phyloP scores from a whole-genome alignment of 2,797 vertebrate species.

The Anomalospiza imberbis region DNA sequence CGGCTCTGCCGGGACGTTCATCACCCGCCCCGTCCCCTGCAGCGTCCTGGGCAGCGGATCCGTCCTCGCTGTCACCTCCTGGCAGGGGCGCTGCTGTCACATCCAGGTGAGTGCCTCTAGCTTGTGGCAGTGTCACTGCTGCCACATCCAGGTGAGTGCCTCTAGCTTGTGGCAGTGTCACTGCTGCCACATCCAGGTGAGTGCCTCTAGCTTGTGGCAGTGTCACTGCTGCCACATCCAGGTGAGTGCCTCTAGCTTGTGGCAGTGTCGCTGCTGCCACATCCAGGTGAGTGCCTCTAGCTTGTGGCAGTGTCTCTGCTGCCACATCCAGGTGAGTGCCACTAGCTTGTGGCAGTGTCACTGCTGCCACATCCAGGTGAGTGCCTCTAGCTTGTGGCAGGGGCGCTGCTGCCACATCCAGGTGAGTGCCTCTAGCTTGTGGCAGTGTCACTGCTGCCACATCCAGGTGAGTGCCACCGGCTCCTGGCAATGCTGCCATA shows the following conservation, averaged over 20 bases:
- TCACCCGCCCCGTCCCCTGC: neutral
- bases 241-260: neutral
- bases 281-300: no score
- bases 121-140: conserved; percentile 54
- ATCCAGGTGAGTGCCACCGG: conserved; percentile 39
- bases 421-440: neutral
- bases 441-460: conserved; percentile 63
- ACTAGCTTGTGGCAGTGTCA: no score
- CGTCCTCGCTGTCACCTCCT: conserved; percentile 72
- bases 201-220: neutral
- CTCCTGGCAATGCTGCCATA: conserved; percentile 29
- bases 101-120: conserved; percentile 36
- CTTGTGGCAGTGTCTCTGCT: no score
- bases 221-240: conserved; percentile 70
- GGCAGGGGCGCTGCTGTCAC: conserved; percentile 63
- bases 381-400: neutral
- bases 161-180: conserved; percentile 33
- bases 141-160: conserved; percentile 59
- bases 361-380: conserved; percentile 76
- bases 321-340: no score
- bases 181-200: conserved; percentile 66
- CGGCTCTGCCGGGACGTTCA: neutral
- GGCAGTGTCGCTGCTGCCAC: no score
- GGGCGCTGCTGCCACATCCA: conserved; percentile 66
- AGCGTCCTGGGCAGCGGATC: conserved; percentile 83